A percentile compares a stretch with the other conserved stretches of the same genome.
Conservation (phyloP, 2,797 vertebrate genomes). For the Eulemur albifrons region DNA sequence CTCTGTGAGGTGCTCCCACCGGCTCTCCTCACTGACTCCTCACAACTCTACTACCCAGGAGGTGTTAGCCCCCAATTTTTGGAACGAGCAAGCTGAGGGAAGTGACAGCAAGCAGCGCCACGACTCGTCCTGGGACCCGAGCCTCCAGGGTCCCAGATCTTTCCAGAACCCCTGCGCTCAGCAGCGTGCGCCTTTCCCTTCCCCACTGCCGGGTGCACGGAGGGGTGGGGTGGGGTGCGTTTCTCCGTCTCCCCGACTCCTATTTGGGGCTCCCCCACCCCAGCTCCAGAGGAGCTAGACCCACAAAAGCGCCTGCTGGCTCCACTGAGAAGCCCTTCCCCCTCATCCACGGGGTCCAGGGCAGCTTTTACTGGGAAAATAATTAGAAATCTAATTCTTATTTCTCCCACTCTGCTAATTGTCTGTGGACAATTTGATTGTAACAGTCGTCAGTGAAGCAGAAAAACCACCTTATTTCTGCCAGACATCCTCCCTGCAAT, state of each 20-base stretch:
- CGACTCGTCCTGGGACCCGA: background rate
- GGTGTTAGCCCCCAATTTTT: background rate
- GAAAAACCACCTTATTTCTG: slow-evolving; percentile 86
- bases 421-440: slow-evolving; percentile 86
- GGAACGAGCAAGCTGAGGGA: background rate
- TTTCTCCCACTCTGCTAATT: slow-evolving; percentile 86
- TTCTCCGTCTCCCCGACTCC: background rate
- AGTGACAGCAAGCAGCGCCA: background rate
- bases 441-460: slow-evolving; percentile 84
- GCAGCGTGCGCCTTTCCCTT: background rate
- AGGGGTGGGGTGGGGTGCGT: background rate
- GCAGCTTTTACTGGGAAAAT: slow-evolving; percentile 80
- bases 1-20: background rate
- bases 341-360: slow-evolving; percentile 62
- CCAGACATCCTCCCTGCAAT: slow-evolving; percentile 84
- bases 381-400: slow-evolving; percentile 86
- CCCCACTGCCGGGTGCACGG: background rate
- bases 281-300: background rate
- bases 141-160: background rate
- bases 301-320: background rate
- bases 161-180: background rate
- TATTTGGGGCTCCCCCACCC: background rate
- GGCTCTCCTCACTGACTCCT: background rate
- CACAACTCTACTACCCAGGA: background rate
- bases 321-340: slow-evolving; percentile 58